These are phyloP conservation scores for Julus scandinavius DNA, from an alignment of 2,888 invertebrate genomes.

Conservation along the genomic window DNA sequence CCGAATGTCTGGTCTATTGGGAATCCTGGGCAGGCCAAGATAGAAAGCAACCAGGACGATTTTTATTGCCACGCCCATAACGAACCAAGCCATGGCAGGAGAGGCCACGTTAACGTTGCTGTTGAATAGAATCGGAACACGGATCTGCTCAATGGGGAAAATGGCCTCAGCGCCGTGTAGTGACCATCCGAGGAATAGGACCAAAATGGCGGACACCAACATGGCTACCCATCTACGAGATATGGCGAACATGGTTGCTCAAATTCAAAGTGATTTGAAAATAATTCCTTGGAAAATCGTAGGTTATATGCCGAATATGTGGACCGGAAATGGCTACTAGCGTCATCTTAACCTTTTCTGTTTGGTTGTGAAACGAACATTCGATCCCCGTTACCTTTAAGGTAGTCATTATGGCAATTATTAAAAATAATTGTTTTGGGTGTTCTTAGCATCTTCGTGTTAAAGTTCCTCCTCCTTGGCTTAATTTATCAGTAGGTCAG, in stretches of 20 bases:
- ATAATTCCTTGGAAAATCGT: background rate
- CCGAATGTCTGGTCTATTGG: background rate
- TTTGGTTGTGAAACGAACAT: background rate
- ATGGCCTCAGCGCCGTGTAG: background rate
- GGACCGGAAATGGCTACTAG: background rate
- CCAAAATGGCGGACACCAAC: background rate
- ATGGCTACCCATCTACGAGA: background rate
- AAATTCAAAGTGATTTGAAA: background rate
- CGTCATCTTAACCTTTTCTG: background rate
- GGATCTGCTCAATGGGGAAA: background rate
- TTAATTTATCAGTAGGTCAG: background rate
- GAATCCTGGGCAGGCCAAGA: conserved; percentile 10
- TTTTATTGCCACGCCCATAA: background rate
- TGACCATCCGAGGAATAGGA: background rate
- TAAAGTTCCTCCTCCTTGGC: background rate
- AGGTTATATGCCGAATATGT: background rate
- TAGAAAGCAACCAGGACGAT: background rate
- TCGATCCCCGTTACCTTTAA: background rate
- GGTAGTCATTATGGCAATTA: background rate
- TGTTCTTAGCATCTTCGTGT: background rate
- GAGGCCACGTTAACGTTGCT: background rate
- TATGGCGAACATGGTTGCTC: background rate
- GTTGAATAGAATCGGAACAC: background rate
- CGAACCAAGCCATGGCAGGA: background rate
- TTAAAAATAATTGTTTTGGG: background rate